Percentiles rank a stretch among this genome's conserved stretches.
Evolutionary conservation across 53 echinoderm and acorn worm species (phyloP).

Genomic region (Stichopus horrens): DNA sequence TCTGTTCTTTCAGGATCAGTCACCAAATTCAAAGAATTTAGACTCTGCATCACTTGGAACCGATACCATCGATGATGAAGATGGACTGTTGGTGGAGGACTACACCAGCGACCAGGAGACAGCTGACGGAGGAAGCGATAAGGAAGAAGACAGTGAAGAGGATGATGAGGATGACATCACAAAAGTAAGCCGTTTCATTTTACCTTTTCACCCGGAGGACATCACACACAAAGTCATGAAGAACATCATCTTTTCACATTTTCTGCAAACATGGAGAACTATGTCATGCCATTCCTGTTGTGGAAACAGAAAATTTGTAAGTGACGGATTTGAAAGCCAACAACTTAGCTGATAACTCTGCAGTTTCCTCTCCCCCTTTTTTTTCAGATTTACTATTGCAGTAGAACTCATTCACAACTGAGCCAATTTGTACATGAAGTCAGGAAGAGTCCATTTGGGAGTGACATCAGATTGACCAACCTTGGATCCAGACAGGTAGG

Average conservation of each 20-base stretch:
- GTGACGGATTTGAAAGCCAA: no score
- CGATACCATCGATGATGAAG: constrained; percentile 29
- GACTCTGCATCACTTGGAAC: background rate
- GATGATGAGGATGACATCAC: constrained; percentile 61
- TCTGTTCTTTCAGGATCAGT: background rate
- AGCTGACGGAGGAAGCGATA: constrained; percentile 52
- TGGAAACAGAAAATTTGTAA: no score
- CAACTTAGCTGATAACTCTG: no score
- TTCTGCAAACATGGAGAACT: no score
- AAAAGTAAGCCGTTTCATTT: constrained; percentile 59
- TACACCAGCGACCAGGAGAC: constrained; percentile 85
- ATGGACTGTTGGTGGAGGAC: constrained; percentile 74
- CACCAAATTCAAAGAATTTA: background rate
- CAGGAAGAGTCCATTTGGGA: constrained; percentile 90
- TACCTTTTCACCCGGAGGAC: no score
- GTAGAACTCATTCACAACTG: constrained; percentile 97
- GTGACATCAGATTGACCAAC: constrained; percentile 71
- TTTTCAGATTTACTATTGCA: constrained; percentile 88
- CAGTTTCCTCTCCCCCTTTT: background rate
- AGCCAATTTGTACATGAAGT: constrained; percentile 98
- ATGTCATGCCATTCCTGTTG: no score
- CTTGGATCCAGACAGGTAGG: constrained; percentile 85
- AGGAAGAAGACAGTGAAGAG: constrained; percentile 53
- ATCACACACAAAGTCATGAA: no score
- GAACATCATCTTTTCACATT: no score